Conservation (phyloP, 2,797 vertebrate species). For the Columba guinea region DNA sequence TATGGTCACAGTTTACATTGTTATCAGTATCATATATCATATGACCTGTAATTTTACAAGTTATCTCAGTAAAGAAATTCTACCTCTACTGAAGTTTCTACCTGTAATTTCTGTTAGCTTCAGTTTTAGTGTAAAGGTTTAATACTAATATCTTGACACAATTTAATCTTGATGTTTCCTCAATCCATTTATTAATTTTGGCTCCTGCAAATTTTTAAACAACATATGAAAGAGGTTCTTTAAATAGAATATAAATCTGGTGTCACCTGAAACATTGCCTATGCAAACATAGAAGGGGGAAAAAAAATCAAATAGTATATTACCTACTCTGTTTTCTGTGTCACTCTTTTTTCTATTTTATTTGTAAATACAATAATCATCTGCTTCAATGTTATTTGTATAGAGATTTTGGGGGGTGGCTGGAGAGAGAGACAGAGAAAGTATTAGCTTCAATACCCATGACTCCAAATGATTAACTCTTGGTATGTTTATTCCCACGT, state of each 20-base stretch:
- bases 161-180: neutral
- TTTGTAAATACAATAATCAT: neutral
- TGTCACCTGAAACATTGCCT: neutral
- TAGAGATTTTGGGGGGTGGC: neutral
- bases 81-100: neutral
- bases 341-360: neutral
- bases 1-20: neutral
- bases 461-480: neutral
- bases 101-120: neutral
- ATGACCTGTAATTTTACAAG: neutral
- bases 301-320: neutral
- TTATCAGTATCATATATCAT: neutral
- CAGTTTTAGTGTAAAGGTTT: neutral
- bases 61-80: neutral
- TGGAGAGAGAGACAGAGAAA: neutral
- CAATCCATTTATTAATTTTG: neutral
- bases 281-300: neutral
- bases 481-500: neutral
- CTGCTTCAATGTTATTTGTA: neutral
- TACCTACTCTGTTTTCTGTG: neutral
- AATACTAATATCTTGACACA: neutral
- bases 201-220: neutral
- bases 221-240: neutral
- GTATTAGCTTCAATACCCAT: neutral
- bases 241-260: neutral